Evolutionary conservation across 2,113 vertebrate species (phyloP).

Genomic region (Hemibagrus wyckioides): DNA sequence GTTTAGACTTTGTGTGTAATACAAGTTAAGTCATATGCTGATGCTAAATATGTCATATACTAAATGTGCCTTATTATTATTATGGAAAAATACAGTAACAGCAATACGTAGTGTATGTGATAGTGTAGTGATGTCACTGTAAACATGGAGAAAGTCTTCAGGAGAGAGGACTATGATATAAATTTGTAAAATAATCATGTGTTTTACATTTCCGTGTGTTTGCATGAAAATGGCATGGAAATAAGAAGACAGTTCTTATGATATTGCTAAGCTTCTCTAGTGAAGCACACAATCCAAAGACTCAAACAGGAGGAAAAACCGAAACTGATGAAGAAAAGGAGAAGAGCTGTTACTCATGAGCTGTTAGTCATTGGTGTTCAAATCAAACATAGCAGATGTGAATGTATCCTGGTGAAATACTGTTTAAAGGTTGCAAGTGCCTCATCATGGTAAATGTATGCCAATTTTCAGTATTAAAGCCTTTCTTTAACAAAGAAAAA

Average conservation of each 20-base stretch:
- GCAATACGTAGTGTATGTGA: background rate
- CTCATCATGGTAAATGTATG: background rate
- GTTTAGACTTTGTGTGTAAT: background rate
- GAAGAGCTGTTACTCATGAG: background rate
- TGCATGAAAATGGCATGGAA: background rate
- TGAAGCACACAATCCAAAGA: background rate
- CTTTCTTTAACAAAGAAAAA: background rate
- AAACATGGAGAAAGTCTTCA: background rate
- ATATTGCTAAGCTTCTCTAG: background rate
- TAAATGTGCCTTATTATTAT: background rate
- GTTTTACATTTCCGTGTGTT: background rate
- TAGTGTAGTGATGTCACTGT: background rate
- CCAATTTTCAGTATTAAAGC: background rate
- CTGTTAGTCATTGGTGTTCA: background rate
- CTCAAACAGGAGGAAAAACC: background rate
- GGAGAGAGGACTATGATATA: background rate
- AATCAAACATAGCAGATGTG: background rate
- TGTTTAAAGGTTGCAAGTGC: background rate
- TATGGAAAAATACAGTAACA: background rate
- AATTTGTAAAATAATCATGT: background rate
- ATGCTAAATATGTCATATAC: background rate
- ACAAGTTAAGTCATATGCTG: background rate
- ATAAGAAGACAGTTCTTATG: background rate
- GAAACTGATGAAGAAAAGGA: background rate
- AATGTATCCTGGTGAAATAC: background rate